These are phyloP conservation scores for Struthio camelus DNA, from an alignment of 2,113 vertebrate species.

Conservation along the genomic window DNA sequence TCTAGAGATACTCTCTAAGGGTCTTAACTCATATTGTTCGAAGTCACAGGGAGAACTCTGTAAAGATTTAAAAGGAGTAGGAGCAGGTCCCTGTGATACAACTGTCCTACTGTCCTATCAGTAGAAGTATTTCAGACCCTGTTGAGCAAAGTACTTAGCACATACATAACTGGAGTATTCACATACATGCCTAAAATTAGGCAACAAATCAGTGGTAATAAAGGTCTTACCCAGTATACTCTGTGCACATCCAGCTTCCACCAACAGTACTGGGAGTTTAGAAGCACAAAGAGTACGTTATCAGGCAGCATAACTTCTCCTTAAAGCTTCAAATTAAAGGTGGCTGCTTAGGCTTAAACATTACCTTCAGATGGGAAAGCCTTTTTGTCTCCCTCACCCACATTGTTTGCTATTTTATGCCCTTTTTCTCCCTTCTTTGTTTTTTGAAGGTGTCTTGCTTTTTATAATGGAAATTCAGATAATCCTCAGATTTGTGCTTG, in stretches of 20 bases:
- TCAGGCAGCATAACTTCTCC: background rate
- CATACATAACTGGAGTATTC: slow-evolving; percentile 1
- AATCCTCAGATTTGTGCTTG: background rate
- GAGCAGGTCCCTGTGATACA: background rate
- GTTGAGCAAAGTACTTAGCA: background rate
- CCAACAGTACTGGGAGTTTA: background rate
- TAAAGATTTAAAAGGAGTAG: background rate
- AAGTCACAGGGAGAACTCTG: background rate
- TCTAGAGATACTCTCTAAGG: background rate
- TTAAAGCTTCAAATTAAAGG: background rate
- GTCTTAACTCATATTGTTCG: background rate
- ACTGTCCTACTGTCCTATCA: background rate
- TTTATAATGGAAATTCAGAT: background rate
- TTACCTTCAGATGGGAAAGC: background rate
- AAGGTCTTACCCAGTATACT: background rate
- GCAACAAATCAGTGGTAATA: background rate
- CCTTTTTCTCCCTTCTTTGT: background rate
- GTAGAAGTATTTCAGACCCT: background rate
- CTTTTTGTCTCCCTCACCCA: background rate
- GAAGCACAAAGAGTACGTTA: background rate
- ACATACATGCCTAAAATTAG: slow-evolving; percentile 26
- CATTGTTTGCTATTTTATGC: background rate
- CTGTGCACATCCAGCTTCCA: background rate
- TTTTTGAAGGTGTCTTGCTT: background rate
- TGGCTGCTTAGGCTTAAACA: background rate